Evolutionary conservation across 2,113 vertebrate species (phyloP).

Genomic region (Oreotrochilus melanogaster): DNA sequence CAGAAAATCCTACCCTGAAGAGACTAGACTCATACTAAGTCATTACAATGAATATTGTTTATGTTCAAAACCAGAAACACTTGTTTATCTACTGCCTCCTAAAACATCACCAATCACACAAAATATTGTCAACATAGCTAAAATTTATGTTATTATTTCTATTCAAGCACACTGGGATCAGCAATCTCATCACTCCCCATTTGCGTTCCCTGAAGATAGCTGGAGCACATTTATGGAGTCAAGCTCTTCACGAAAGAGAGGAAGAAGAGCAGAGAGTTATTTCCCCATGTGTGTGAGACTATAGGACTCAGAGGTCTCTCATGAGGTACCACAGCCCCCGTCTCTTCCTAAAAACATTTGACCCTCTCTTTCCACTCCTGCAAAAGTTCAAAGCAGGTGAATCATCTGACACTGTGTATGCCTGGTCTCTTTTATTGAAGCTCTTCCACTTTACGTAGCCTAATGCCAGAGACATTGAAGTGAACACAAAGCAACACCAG

Average conservation of each 20-base stretch:
- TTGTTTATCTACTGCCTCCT: background rate
- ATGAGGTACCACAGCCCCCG: background rate
- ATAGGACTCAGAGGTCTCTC: background rate
- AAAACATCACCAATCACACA: background rate
- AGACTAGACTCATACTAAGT: background rate
- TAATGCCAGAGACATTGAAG: accelerated
- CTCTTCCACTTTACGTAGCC: background rate
- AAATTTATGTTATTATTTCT: background rate
- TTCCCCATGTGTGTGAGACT: background rate
- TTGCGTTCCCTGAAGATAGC: background rate
- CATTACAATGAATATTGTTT: background rate
- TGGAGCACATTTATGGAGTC: accelerated
- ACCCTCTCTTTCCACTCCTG: background rate
- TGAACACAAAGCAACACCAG: background rate
- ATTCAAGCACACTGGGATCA: background rate
- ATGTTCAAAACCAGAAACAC: background rate
- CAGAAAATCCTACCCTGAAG: background rate
- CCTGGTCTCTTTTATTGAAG: background rate
- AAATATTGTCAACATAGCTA: background rate
- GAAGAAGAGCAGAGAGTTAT: background rate
- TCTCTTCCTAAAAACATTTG: background rate
- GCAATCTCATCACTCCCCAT: background rate
- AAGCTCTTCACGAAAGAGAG: background rate
- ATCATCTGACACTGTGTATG: background rate
- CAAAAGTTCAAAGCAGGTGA: background rate